Evolutionary conservation across 2,888 invertebrate genomes (phyloP).

Genomic region (Selenia dentaria): DNA sequence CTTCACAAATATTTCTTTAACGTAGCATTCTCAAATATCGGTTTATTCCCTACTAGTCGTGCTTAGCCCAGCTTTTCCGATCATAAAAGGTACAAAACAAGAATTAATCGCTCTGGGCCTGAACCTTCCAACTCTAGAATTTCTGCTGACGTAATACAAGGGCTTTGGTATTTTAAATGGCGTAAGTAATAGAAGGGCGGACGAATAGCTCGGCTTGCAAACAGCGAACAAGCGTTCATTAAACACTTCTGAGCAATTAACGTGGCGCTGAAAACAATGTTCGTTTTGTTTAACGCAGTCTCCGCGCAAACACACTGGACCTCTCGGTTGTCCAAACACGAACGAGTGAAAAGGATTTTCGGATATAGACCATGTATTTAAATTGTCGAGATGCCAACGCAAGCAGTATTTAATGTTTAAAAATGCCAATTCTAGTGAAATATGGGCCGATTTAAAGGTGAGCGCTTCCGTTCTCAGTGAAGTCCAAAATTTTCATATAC

Average conservation of each 20-base stretch:
- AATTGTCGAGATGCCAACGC: conserved; percentile 23
- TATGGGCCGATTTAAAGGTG: too few species aligned
- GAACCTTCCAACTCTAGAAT: conserved; percentile 5
- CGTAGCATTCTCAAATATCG: conserved; percentile 23
- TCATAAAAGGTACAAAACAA: conserved; percentile 32
- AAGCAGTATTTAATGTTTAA: conserved; percentile 2
- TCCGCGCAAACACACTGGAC: conserved; percentile 34
- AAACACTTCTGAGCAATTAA: conserved; percentile 69
- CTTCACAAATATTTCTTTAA: conserved; percentile 14
- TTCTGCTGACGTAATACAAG: conserved; percentile 26
- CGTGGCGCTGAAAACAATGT: conserved; percentile 54
- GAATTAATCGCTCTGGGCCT: conserved; percentile 28
- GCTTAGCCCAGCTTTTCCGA: conserved; percentile 29
- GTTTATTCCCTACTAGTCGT: conserved; percentile 21
- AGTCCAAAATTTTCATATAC: too few species aligned
- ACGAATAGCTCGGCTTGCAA: conserved; percentile 38
- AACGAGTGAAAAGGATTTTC: conserved; percentile 33
- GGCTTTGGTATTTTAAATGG: conserved; percentile 27
- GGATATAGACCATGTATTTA: conserved; percentile 26
- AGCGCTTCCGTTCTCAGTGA: too few species aligned
- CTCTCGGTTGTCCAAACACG: conserved; percentile 32
- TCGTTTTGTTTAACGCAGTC: conserved; percentile 53
- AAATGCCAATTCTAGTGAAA: neutral
- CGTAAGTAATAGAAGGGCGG: conserved; percentile 18
- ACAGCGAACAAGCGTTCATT: conserved; percentile 66